Percentiles rank a stretch among this genome's conserved stretches.
phyloP scores from a whole-genome alignment of 23 tunicate species.

The Trididemnum miniatum region DNA sequence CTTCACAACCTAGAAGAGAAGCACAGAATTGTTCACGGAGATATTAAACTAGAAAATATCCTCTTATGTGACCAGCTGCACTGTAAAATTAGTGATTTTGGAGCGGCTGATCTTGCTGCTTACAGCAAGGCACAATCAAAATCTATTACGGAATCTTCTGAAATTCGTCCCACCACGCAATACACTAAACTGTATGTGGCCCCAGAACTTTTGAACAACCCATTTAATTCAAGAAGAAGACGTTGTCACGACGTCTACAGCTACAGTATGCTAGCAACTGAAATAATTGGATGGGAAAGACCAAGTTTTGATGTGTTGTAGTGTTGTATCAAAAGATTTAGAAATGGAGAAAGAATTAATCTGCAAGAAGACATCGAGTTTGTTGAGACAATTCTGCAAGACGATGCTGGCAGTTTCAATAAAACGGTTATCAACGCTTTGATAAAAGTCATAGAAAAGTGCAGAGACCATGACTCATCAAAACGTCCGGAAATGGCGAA shows the following conservation, averaged over 20 bases:
- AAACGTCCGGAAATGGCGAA: neutral
- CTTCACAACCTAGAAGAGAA: neutral
- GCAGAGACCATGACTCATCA: conserved; percentile 5
- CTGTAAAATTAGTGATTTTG: conserved; percentile 30
- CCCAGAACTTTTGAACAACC: conserved; percentile 2
- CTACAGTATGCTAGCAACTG: no score
- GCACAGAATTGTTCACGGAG: conserved; percentile 17
- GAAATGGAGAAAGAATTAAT: no score
- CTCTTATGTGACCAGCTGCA: conserved; percentile 1
- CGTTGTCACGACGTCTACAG: no score
- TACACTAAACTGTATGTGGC: neutral
- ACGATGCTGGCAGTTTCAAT: no score
- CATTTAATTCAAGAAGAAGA: neutral
- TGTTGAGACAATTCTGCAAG: no score
- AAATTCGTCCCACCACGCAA: neutral
- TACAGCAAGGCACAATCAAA: neutral
- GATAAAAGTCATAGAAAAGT: neutral
- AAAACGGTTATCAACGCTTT: neutral
- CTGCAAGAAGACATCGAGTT: no score
- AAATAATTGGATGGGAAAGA: no score
- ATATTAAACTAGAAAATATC: conserved; percentile 28
- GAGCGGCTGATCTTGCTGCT: neutral
- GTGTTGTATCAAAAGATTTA: no score
- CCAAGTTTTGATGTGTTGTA: no score
- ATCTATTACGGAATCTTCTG: neutral